Evolutionary conservation across 2,797 vertebrate genomes (phyloP).

Genomic region (Gephyroberyx darwinii): DNA sequence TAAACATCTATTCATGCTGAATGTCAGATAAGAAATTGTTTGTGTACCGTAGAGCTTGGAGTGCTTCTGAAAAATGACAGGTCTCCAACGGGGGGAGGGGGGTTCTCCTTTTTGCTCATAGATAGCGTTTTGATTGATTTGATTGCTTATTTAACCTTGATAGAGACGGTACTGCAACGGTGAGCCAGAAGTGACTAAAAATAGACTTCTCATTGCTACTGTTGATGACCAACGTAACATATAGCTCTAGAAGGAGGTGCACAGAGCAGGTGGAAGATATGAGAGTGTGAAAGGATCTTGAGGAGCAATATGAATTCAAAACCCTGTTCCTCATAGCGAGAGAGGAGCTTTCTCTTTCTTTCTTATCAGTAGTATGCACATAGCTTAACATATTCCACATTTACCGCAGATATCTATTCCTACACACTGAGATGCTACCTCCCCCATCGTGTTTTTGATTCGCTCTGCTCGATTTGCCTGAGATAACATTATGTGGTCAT

Average conservation of each 20-base stretch:
- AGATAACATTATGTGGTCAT: constrained; percentile 38
- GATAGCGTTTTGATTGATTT: constrained; percentile 77
- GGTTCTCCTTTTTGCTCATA: constrained; percentile 40
- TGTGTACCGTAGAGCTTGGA: constrained; percentile 66
- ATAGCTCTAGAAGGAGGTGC: constrained; percentile 20
- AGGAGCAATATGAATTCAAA: constrained; percentile 35
- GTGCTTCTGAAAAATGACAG: constrained; percentile 69
- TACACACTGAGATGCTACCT: neutral
- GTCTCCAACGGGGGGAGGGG: constrained; percentile 48
- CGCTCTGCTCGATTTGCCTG: constrained; percentile 36
- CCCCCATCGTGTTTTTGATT: constrained; percentile 53
- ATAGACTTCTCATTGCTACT: constrained; percentile 46
- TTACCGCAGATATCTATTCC: constrained; percentile 17
- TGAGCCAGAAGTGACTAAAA: constrained; percentile 42
- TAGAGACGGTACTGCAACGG: constrained; percentile 42
- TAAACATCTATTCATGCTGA: constrained; percentile 69
- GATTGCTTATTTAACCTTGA: constrained; percentile 82
- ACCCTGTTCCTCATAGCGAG: constrained; percentile 23
- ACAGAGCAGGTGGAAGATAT: constrained; percentile 6
- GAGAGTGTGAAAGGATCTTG: constrained; percentile 29
- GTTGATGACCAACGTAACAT: constrained; percentile 37
- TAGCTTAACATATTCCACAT: constrained; percentile 29
- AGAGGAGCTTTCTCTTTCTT: neutral
- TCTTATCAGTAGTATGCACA: constrained; percentile 38
- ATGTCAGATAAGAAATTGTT: constrained; percentile 78